Percentiles rank a stretch among this genome's conserved stretches.
Conservation (phyloP, 2,888 invertebrate genomes). For the Augiades crinisus region DNA sequence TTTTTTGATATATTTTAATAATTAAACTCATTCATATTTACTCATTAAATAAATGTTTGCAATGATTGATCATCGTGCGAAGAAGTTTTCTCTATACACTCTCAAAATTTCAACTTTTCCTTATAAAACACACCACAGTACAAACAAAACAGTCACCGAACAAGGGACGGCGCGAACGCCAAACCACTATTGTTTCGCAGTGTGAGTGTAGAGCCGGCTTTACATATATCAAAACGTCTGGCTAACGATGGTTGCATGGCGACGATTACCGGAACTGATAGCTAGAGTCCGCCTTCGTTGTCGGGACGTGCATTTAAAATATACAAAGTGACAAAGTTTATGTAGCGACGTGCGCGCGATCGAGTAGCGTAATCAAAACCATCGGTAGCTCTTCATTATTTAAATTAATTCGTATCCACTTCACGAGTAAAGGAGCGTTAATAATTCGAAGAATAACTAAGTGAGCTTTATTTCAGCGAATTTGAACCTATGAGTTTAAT, state of each 20-base stretch:
- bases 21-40: too few species aligned
- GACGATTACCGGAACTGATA: slow-evolving; percentile 16
- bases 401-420: neutral
- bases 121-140: too few species aligned
- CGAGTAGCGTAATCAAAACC: neutral
- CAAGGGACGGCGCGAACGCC: too few species aligned
- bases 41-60: too few species aligned
- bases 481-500: too few species aligned
- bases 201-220: too few species aligned
- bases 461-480: neutral
- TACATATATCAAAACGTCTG: neutral
- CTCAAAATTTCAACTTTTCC: too few species aligned
- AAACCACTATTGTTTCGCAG: too few species aligned
- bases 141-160: too few species aligned
- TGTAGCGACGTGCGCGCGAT: neutral
- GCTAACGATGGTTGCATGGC: slow-evolving; percentile 6
- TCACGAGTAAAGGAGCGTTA: neutral
- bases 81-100: too few species aligned
- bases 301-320: slow-evolving; percentile 1
- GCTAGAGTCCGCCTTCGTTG: neutral
- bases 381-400: slow-evolving; percentile 1
- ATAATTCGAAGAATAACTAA: neutral
- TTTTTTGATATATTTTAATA: too few species aligned
- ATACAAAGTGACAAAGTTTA: slow-evolving; percentile 10
- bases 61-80: too few species aligned